Conservation (phyloP, 2,797 vertebrate species). For the Gouania willdenowi region DNA sequence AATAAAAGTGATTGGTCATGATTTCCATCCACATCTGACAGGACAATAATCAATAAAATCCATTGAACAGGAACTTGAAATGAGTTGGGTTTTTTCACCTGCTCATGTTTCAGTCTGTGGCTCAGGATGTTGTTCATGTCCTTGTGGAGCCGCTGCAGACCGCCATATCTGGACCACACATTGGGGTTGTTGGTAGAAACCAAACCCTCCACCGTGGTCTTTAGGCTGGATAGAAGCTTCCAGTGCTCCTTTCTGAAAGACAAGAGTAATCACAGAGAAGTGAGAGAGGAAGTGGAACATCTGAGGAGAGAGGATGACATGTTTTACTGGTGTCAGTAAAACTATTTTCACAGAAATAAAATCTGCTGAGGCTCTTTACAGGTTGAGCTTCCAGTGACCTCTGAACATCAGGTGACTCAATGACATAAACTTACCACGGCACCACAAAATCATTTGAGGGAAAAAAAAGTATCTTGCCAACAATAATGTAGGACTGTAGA, state of each 20-base stretch:
- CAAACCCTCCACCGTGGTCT: conserved; percentile 94
- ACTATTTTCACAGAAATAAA: background rate
- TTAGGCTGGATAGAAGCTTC: conserved; percentile 91
- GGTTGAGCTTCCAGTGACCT: background rate
- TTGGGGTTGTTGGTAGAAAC: conserved; percentile 93
- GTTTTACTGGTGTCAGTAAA: conserved; percentile 23
- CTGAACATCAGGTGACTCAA: too few relatives aligned
- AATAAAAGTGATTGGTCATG: background rate
- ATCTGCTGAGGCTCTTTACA: conserved; percentile 14
- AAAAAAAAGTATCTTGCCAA: too few relatives aligned
- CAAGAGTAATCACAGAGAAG: background rate
- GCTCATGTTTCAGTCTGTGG: conserved; percentile 88
- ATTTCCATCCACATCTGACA: background rate
- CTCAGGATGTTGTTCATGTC: conserved; percentile 96
- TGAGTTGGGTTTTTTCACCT: conserved; percentile 66
- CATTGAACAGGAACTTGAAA: background rate
- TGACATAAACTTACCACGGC: too few relatives aligned
- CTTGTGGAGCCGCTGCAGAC: conserved; percentile 91
- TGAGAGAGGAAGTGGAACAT: conserved; percentile 11
- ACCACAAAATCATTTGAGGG: too few relatives aligned
- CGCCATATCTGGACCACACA: conserved; percentile 95
- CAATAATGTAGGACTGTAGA: too few relatives aligned
- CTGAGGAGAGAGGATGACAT: conserved; percentile 19
- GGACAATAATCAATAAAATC: background rate
- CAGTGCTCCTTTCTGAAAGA: conserved; percentile 85